A percentile compares a stretch with the other conserved stretches of the same genome.
phyloP scores from a whole-genome alignment of 2,888 invertebrate species.

The Bruchidius siliquastri region DNA sequence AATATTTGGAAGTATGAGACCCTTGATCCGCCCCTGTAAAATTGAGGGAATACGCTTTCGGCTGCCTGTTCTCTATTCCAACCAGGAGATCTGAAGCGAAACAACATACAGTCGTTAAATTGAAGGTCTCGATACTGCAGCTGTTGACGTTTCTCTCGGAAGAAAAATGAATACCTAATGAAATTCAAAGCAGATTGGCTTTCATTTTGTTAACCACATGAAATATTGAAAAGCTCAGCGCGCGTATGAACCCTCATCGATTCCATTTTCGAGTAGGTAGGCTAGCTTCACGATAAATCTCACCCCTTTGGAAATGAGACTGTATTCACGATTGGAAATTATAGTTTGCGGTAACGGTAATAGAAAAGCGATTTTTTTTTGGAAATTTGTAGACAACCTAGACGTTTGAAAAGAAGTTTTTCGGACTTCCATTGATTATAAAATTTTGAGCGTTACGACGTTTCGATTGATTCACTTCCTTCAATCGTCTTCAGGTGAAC shows the following conservation, averaged over 20 bases:
- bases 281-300: neutral
- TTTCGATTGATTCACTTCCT: too few species aligned
- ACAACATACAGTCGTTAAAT: slow-evolving; percentile 29
- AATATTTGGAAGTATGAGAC: neutral
- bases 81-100: slow-evolving; percentile 26
- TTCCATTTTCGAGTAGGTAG: slow-evolving; percentile 1
- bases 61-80: slow-evolving; percentile 14
- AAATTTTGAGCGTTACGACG: too few species aligned
- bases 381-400: too few species aligned
- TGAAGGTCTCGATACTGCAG: slow-evolving; percentile 36
- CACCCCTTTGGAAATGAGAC: neutral
- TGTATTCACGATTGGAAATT: too few species aligned
- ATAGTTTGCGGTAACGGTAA: too few species aligned
- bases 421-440: too few species aligned
- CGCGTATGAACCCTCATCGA: slow-evolving; percentile 19
- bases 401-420: too few species aligned
- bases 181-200: slow-evolving; percentile 34
- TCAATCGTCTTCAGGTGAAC: too few species aligned
- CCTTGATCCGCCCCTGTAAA: neutral
- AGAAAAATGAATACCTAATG: slow-evolving; percentile 38
- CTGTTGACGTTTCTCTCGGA: slow-evolving; percentile 38
- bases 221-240: slow-evolving; percentile 12
- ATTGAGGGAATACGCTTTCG: slow-evolving; percentile 15
- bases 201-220: slow-evolving; percentile 22
- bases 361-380: too few species aligned